These are phyloP conservation scores for Hipposideros armiger DNA, from an alignment of 2,113 vertebrate genomes.

Conservation along the genomic window DNA sequence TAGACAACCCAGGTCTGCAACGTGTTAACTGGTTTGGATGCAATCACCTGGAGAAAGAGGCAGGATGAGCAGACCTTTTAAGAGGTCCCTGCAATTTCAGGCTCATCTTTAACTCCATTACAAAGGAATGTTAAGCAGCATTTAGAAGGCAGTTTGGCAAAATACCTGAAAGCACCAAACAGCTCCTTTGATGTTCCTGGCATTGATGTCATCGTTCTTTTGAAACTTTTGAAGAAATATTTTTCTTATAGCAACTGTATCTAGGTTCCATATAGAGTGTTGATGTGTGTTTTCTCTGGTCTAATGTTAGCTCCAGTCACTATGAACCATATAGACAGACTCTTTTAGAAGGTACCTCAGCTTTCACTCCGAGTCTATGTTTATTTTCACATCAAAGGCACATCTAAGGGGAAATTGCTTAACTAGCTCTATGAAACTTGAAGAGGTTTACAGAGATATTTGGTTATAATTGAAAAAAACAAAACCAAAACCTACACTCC, in stretches of 20 bases:
- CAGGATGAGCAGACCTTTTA: neutral
- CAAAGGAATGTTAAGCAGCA: constrained; percentile 65
- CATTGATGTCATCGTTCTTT: constrained; percentile 69
- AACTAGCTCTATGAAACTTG: constrained; percentile 68
- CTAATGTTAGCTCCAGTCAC: neutral
- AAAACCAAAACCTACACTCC: constrained; percentile 34
- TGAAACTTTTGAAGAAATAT: constrained; percentile 76
- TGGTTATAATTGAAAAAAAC: constrained; percentile 56
- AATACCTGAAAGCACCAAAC: constrained; percentile 57
- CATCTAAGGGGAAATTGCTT: constrained; percentile 49
- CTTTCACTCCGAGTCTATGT: constrained; percentile 27
- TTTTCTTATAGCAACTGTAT: constrained; percentile 74
- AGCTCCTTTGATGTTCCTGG: constrained; percentile 76
- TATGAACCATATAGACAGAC: constrained; percentile 2
- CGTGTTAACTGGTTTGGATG: neutral
- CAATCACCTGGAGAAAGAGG: constrained; percentile 52
- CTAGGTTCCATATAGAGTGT: constrained; percentile 37
- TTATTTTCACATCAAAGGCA: constrained; percentile 78
- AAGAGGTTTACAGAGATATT: constrained; percentile 71
- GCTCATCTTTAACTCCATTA: constrained; percentile 57
- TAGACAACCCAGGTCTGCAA: neutral
- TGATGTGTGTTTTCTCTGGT: constrained; percentile 64
- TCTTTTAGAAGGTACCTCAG: neutral
- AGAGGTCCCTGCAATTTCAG: constrained; percentile 54
- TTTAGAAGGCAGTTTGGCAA: constrained; percentile 69